phyloP scores from a whole-genome alignment of 2,113 vertebrate genomes.

The Hippocampus barbouri region DNA sequence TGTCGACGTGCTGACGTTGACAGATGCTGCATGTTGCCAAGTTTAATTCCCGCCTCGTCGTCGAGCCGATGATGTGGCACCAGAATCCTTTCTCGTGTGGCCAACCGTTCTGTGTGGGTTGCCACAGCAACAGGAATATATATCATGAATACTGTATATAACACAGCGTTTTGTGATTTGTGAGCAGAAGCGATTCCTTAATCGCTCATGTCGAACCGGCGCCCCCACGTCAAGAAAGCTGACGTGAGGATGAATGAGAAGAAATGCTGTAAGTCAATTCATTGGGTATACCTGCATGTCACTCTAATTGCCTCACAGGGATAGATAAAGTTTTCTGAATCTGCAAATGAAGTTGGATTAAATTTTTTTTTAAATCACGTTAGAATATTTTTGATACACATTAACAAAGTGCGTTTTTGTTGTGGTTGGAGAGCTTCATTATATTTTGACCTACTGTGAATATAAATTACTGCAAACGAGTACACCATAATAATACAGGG shows the following conservation, averaged over 20 bases:
- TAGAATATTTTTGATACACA: neutral
- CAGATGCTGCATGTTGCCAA: neutral
- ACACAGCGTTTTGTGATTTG: neutral
- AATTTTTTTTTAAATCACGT: neutral
- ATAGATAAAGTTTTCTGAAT: too few species aligned
- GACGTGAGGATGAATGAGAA: conserved; percentile 68
- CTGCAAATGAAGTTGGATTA: neutral
- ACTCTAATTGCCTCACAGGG: too few species aligned
- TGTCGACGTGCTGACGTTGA: neutral
- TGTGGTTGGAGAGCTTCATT: neutral
- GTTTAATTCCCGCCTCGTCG: neutral
- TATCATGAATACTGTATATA: neutral
- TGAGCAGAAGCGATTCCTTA: neutral
- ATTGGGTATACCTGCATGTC: neutral
- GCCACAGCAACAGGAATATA: neutral
- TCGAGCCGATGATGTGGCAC: conserved; percentile 44
- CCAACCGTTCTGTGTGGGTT: neutral
- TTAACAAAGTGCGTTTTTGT: neutral
- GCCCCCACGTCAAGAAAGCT: conserved; percentile 58
- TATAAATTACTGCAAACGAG: neutral
- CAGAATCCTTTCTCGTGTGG: conserved; percentile 2
- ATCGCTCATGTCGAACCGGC: conserved; percentile 44
- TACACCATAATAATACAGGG: neutral
- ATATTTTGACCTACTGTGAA: neutral
- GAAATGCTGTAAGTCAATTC: conserved; percentile 71